Percentiles rank a stretch among this genome's conserved stretches.
Conservation (phyloP, 2,797 vertebrate species). For the Acropternis orthonyx region DNA sequence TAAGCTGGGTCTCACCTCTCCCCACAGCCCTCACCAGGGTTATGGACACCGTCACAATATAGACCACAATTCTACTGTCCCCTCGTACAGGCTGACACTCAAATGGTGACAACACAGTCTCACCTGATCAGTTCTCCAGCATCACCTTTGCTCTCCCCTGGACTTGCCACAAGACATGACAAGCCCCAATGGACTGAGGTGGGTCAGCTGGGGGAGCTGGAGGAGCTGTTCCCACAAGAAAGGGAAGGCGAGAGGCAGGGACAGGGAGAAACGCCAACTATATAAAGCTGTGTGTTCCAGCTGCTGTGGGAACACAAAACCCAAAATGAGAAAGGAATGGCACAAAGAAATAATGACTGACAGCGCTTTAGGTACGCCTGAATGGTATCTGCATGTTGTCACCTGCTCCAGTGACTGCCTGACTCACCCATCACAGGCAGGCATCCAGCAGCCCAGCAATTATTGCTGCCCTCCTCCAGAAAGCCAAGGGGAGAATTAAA, state of each 20-base stretch:
- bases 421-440: slow-evolving; percentile 17
- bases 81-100: background rate
- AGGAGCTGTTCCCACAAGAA: background rate
- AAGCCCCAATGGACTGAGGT: background rate
- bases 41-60: background rate
- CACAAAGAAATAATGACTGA: background rate
- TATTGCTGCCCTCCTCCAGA: background rate
- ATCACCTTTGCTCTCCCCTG: background rate
- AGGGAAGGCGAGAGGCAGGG: background rate
- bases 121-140: background rate
- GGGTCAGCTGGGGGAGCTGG: background rate
- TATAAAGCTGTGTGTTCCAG: background rate
- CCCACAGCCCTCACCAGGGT: background rate
- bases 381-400: background rate
- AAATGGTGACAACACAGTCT: background rate
- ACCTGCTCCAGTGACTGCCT: background rate
- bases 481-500: slow-evolving; percentile 24
- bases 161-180: accelerated
- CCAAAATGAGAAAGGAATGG: background rate
- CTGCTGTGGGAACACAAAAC: background rate
- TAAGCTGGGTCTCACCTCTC: background rate
- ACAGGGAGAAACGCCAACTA: background rate
- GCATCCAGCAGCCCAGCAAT: slow-evolving; percentile 16
- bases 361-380: background rate
- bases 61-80: background rate